Evolutionary conservation across 2,113 vertebrate species (phyloP).

Genomic region (Brachyhypopomus gauderio): DNA sequence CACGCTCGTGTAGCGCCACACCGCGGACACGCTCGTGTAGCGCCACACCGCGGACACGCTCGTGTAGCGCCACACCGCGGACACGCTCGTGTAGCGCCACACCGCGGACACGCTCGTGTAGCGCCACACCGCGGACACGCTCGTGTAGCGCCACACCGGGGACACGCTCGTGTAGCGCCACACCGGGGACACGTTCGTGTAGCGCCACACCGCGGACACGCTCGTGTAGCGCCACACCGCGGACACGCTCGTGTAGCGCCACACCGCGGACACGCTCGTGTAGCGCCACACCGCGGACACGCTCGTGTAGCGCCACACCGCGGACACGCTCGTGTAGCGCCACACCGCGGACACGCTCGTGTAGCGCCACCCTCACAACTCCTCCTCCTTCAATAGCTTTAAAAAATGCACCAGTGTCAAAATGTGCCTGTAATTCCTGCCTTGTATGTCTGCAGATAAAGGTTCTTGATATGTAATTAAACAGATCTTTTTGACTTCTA

Average conservation of each 20-base stretch:
- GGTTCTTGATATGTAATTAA: background rate
- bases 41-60: background rate
- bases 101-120: background rate
- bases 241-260: background rate
- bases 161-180: background rate
- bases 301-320: background rate
- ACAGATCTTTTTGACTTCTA: slow-evolving; percentile 57
- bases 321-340: too few relatives aligned
- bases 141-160: background rate
- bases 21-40: background rate
- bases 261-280: background rate
- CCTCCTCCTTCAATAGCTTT: background rate
- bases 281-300: background rate
- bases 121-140: background rate
- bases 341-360: background rate
- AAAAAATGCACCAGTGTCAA: too few relatives aligned
- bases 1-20: background rate
- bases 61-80: background rate
- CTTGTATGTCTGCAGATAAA: background rate
- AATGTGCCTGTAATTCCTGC: background rate
- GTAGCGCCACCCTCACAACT: background rate
- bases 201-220: background rate
- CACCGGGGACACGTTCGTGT: background rate
- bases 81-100: background rate
- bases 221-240: background rate